Evolutionary conservation across 2,888 invertebrate species (phyloP).

Genomic region (Tricholauxania praeusta): DNA sequence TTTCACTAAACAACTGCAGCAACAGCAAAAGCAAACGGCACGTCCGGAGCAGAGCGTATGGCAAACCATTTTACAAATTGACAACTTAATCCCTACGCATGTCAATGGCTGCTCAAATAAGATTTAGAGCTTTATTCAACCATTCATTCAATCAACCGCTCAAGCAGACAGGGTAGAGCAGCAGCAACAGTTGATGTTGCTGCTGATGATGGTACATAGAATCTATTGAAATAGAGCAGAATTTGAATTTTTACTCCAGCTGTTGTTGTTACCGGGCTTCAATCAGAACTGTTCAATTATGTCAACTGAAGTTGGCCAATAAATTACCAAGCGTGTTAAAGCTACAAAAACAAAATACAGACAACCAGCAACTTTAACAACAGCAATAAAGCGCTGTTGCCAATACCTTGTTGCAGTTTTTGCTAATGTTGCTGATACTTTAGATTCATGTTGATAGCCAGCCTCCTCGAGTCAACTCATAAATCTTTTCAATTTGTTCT

Average conservation of each 20-base stretch:
- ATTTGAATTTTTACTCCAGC: slow-evolving; percentile 1
- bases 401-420: neutral
- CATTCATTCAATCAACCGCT: slow-evolving; percentile 20
- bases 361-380: slow-evolving; percentile 42
- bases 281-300: slow-evolving; percentile 54
- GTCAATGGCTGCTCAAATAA: slow-evolving; percentile 47
- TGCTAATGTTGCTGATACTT: slow-evolving; percentile 44
- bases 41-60: neutral
- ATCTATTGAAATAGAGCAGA: neutral
- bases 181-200: slow-evolving; percentile 8
- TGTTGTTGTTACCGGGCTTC: slow-evolving; percentile 32
- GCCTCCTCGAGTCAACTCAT: slow-evolving; percentile 26
- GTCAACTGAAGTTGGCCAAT: slow-evolving; percentile 26
- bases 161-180: neutral
- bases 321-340: slow-evolving; percentile 45
- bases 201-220: neutral
- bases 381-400: slow-evolving; percentile 8
- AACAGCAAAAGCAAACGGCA: neutral
- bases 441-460: slow-evolving; percentile 28
- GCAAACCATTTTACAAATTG: slow-evolving; percentile 38
- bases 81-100: slow-evolving; percentile 48
- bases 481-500: slow-evolving; percentile 23
- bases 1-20: slow-evolving; percentile 15
- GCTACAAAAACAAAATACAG: slow-evolving; percentile 38
- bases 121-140: slow-evolving; percentile 38